Conservation (phyloP, 2,797 vertebrate genomes). For the Oreochromis mossambicus region DNA sequence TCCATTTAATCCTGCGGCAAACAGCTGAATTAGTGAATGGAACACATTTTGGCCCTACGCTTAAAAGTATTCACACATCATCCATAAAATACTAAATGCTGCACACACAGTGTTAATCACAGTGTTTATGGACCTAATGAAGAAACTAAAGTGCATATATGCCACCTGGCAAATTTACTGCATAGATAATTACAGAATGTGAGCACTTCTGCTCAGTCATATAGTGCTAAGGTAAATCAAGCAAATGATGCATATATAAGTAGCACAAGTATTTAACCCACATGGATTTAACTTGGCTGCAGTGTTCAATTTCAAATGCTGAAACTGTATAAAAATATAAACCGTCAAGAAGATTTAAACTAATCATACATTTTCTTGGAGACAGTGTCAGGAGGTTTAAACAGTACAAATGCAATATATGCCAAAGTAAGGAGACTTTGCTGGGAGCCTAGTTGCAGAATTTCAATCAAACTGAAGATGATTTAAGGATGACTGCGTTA, state of each 20-base stretch:
- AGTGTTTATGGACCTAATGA: slow-evolving; percentile 13
- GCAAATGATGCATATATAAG: not conserved
- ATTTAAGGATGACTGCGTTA: slow-evolving; percentile 9
- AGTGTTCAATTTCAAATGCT: not conserved
- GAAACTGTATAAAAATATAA: not conserved
- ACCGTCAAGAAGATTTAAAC: not conserved
- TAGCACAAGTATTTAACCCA: not conserved
- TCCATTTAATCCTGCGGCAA: not conserved
- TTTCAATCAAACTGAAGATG: slow-evolving; percentile 16
- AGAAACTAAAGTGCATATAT: slow-evolving; percentile 3
- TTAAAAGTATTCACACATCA: not conserved
- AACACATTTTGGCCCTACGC: not conserved
- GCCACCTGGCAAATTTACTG: slow-evolving; percentile 19
- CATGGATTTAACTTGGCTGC: not conserved
- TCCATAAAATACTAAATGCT: not conserved
- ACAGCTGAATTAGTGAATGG: not conserved
- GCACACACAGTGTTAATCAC: not conserved
- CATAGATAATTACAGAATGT: slow-evolving; percentile 10
- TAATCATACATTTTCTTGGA: not conserved
- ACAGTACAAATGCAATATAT: not conserved
- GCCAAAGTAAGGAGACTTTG: not conserved
- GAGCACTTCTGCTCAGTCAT: not conserved
- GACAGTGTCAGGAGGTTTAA: not conserved
- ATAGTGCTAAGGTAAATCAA: not conserved
- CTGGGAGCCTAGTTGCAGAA: not conserved